phyloP scores from a whole-genome alignment of 2,113 vertebrate species.

The Rhynchomys soricoides region DNA sequence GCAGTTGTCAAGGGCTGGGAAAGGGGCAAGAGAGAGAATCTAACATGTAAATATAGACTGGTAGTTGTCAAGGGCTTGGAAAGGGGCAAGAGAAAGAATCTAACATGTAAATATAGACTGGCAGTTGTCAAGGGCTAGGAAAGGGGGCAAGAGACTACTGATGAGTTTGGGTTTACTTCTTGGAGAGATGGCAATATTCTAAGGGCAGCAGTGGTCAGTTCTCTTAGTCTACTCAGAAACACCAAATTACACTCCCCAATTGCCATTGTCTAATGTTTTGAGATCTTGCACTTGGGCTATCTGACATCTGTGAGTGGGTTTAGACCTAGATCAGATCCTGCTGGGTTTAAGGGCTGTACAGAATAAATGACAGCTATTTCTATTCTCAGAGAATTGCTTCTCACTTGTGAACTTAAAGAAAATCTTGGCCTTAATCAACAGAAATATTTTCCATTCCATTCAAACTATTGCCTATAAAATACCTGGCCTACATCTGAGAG shows the following conservation, averaged over 20 bases:
- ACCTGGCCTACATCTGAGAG: background rate
- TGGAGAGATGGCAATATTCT: background rate
- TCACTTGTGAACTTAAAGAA: background rate
- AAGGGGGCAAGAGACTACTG: background rate
- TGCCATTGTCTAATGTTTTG: slow-evolving; percentile 24
- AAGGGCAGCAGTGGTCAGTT: background rate
- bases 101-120: background rate
- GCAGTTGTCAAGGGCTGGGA: background rate
- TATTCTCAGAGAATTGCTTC: background rate
- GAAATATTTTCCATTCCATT: slow-evolving; percentile 14
- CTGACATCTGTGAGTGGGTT: slow-evolving; percentile 6
- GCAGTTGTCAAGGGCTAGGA: background rate
- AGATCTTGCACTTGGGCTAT: slow-evolving; percentile 8
- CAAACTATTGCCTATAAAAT: background rate
- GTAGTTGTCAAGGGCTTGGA: background rate
- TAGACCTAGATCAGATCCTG: background rate
- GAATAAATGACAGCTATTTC: background rate
- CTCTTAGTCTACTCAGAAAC: background rate
- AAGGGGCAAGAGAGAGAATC: too few species aligned
- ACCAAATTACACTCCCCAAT: background rate
- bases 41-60: background rate
- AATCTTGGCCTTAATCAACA: background rate
- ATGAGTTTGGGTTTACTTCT: background rate
- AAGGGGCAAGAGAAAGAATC: background rate
- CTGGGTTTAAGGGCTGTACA: background rate